Evolutionary conservation across 2,888 invertebrate species (phyloP).

Genomic region (Harpalus rufipes): DNA sequence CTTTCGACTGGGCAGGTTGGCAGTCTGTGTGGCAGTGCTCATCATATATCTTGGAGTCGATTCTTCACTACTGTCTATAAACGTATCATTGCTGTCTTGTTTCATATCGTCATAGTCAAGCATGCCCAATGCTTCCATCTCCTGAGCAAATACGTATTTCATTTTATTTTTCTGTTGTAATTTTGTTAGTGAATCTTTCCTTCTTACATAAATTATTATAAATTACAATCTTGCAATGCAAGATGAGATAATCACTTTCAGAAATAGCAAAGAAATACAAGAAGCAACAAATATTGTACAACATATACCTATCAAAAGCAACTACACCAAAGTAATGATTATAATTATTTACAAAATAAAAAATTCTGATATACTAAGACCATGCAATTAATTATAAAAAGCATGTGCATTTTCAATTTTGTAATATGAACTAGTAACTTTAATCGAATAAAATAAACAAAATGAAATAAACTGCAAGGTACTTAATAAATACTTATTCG

Average conservation of each 20-base stretch:
- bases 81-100: slow-evolving; percentile 77
- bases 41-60: slow-evolving; percentile 77
- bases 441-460: slow-evolving; percentile 46
- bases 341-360: neutral
- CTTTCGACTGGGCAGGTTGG: slow-evolving; percentile 80
- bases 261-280: slow-evolving; percentile 27
- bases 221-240: slow-evolving; percentile 1
- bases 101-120: slow-evolving; percentile 76
- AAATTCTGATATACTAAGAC: neutral
- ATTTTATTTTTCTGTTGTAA: slow-evolving; percentile 30
- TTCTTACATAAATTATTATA: slow-evolving; percentile 39
- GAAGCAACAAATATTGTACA: slow-evolving; percentile 34
- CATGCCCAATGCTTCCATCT: slow-evolving; percentile 76
- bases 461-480: slow-evolving; percentile 31
- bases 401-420: slow-evolving; percentile 36
- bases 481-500: slow-evolving; percentile 65
- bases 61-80: slow-evolving; percentile 78
- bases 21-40: slow-evolving; percentile 80
- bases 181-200: slow-evolving; percentile 23
- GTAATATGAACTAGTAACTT: slow-evolving; percentile 7
- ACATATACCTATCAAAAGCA: slow-evolving; percentile 25
- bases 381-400: slow-evolving; percentile 44
- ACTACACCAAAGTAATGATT: slow-evolving; percentile 9
- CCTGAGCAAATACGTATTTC: slow-evolving; percentile 70
- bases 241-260: slow-evolving; percentile 2